phyloP scores from a whole-genome alignment of 2,888 invertebrate genomes.

The Allygus modestus region DNA sequence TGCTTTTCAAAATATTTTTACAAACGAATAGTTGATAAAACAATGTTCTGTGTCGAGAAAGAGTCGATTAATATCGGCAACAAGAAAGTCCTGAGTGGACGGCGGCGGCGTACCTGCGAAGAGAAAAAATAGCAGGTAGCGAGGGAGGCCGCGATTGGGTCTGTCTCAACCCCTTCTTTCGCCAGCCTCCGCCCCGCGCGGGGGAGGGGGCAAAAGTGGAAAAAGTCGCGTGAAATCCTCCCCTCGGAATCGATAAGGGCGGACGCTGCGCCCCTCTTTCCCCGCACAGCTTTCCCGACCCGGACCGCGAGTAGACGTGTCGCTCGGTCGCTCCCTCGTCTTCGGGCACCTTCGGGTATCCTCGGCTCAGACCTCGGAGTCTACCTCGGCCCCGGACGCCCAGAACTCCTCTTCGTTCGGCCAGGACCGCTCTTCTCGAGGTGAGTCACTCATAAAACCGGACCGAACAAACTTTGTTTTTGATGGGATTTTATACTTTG shows the following conservation, averaged over 20 bases:
- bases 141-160: slow-evolving; percentile 43
- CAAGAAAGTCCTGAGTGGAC: slow-evolving; percentile 37
- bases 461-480: slow-evolving; percentile 64
- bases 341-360: slow-evolving; percentile 59
- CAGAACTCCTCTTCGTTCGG: slow-evolving; percentile 32
- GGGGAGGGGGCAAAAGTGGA: slow-evolving; percentile 64
- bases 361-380: slow-evolving; percentile 53
- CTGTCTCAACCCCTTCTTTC: slow-evolving; percentile 63
- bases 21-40: slow-evolving; percentile 55
- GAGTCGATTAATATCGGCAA: slow-evolving; percentile 46
- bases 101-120: slow-evolving; percentile 29
- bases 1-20: slow-evolving; percentile 45
- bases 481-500: slow-evolving; percentile 65
- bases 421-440: slow-evolving; percentile 51
- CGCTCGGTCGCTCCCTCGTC: slow-evolving; percentile 34
- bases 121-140: slow-evolving; percentile 55
- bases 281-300: slow-evolving; percentile 47
- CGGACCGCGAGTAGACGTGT: slow-evolving; percentile 63
- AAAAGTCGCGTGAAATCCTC: slow-evolving; percentile 64
- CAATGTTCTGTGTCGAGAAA: slow-evolving; percentile 38
- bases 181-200: slow-evolving; percentile 55
- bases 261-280: slow-evolving; percentile 48
- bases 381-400: slow-evolving; percentile 50
- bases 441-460: slow-evolving; percentile 56
- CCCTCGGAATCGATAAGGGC: slow-evolving; percentile 66